Conservation (phyloP, 2,797 vertebrate genomes). For the Numenius phaeopus region DNA sequence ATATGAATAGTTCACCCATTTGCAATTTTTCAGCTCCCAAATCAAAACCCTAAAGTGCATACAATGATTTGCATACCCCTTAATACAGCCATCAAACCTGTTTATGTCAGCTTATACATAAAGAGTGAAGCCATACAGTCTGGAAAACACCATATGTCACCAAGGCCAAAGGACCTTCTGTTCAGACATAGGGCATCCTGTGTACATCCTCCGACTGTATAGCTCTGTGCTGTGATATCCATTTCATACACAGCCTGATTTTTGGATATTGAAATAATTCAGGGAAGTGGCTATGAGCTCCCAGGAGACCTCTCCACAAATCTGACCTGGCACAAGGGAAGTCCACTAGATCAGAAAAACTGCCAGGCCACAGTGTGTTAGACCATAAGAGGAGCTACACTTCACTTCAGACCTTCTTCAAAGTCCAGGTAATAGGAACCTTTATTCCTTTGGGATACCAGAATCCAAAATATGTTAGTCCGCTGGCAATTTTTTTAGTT, state of each 20-base stretch:
- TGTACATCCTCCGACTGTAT: neutral
- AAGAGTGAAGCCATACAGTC: neutral
- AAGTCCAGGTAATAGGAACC: neutral
- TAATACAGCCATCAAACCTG: neutral
- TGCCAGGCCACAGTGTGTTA: neutral
- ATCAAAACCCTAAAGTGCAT: rapidly evolving
- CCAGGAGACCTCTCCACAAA: neutral
- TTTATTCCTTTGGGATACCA: neutral
- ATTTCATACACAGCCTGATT: neutral
- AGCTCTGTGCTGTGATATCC: neutral
- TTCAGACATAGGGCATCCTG: neutral
- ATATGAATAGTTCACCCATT: neutral
- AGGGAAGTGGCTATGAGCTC: neutral
- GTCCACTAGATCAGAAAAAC: neutral
- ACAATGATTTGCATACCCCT: neutral
- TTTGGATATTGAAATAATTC: neutral
- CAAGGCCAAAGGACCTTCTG: neutral
- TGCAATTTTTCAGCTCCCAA: neutral
- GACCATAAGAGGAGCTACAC: neutral
- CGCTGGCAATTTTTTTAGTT: neutral
- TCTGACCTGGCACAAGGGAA: neutral
- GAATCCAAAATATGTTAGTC: neutral
- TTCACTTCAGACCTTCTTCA: neutral
- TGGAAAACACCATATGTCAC: neutral
- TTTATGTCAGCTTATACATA: neutral